These are phyloP conservation scores for Lagopus muta DNA, from an alignment of 2,113 vertebrate species.

Conservation along the genomic window DNA sequence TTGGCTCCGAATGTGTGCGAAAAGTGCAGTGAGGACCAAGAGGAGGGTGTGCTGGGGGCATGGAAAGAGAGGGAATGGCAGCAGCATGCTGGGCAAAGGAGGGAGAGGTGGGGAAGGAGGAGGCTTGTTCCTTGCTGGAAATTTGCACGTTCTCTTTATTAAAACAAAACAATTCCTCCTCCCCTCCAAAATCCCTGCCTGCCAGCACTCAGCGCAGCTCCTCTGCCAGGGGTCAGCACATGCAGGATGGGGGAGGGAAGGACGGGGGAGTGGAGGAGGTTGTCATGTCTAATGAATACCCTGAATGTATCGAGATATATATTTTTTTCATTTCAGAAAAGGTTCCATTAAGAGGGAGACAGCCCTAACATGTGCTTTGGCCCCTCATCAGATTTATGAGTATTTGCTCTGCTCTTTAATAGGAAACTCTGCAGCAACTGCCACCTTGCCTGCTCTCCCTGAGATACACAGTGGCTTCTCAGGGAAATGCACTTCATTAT, in stretches of 20 bases:
- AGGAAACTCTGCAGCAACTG: constrained; percentile 65
- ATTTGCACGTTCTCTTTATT: constrained; percentile 1
- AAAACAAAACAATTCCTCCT: constrained; percentile 28
- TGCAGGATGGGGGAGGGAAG: neutral
- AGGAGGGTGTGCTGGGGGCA: neutral
- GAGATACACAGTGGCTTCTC: constrained; percentile 70
- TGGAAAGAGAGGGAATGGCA: neutral
- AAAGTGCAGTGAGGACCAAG: neutral
- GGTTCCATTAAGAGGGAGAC: constrained; percentile 73
- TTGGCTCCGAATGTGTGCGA: accelerated
- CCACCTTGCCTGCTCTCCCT: constrained; percentile 64
- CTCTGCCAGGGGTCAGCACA: constrained; percentile 48
- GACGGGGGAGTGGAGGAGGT: constrained; percentile 40
- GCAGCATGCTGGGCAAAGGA: neutral
- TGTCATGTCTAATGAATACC: constrained; percentile 72
- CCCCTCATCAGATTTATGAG: constrained; percentile 67
- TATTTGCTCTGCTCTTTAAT: constrained; percentile 67
- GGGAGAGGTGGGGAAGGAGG: neutral
- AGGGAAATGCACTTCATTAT: constrained; percentile 73
- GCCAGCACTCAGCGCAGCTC: neutral
- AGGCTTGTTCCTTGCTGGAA: neutral
- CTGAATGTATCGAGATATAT: constrained; percentile 67
- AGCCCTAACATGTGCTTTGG: constrained; percentile 65
- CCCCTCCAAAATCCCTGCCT: constrained; percentile 26
- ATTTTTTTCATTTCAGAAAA: constrained; percentile 72